phyloP scores from a whole-genome alignment of 2,113 vertebrate genomes.

The Dasyprocta punctata region DNA sequence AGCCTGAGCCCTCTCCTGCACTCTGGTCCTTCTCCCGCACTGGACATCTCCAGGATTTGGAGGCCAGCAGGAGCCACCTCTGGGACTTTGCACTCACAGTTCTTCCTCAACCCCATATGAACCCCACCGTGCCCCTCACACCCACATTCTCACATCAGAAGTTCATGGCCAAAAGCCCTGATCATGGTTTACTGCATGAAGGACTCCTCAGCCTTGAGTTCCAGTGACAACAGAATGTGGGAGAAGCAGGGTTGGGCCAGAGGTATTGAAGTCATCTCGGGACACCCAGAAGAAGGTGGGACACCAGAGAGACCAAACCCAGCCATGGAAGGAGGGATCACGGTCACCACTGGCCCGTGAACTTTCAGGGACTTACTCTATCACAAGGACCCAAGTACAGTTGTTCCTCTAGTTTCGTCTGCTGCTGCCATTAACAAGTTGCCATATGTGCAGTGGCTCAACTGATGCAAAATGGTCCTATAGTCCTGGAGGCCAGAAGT shows the following conservation, averaged over 20 bases:
- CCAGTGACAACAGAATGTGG: background rate
- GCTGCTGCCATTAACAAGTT: background rate
- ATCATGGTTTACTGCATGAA: background rate
- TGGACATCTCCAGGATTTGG: background rate
- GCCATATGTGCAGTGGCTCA: background rate
- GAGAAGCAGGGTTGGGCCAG: background rate
- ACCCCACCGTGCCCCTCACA: rapidly evolving
- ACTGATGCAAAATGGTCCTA: background rate
- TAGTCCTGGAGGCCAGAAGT: background rate
- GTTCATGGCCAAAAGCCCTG: rapidly evolving
- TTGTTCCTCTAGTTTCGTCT: background rate
- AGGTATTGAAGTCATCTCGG: background rate
- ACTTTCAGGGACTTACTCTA: background rate
- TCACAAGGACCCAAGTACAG: background rate
- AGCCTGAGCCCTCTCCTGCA: background rate
- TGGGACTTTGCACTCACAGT: background rate
- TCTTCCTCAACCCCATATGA: background rate
- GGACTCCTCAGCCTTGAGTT: background rate
- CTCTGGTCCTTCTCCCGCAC: background rate
- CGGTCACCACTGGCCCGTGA: background rate
- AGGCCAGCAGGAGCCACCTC: background rate
- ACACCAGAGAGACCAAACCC: background rate
- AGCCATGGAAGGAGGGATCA: background rate
- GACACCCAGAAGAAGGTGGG: background rate
- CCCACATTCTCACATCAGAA: background rate